phyloP scores from a whole-genome alignment of 2,888 invertebrate species.

The Glaucopsyche alexis region DNA sequence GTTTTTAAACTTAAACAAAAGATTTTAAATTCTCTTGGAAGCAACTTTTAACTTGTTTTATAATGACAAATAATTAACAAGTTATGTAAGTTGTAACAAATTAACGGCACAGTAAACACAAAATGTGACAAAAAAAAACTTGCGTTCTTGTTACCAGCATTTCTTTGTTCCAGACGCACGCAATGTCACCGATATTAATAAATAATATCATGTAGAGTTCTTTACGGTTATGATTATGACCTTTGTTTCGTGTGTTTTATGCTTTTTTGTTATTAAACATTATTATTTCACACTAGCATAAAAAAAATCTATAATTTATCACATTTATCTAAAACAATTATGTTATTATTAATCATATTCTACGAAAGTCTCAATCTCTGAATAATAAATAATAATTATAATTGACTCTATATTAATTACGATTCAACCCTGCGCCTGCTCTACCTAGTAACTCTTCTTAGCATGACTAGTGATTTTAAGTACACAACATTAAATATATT shows the following conservation, averaged over 20 bases:
- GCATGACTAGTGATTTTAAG: not conserved
- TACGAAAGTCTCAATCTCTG: not conserved
- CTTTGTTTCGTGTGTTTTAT: not conserved
- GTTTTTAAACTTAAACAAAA: constrained; percentile 17
- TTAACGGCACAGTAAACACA: constrained; percentile 17
- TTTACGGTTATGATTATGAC: constrained; percentile 10
- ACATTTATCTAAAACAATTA: not conserved
- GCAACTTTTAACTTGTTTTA: not conserved
- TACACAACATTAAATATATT: not conserved
- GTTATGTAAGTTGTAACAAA: constrained; percentile 12
- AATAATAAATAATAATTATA: not conserved
- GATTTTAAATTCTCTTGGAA: not conserved
- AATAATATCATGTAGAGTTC: not conserved
- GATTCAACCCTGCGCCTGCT: not conserved
- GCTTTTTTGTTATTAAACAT: not conserved
- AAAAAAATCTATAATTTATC: not conserved
- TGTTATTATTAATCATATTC: not conserved
- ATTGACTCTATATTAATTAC: not conserved
- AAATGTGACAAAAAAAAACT: constrained; percentile 5
- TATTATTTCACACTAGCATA: not conserved
- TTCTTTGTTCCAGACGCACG: constrained; percentile 25
- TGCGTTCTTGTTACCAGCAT: constrained; percentile 15
- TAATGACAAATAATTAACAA: not conserved
- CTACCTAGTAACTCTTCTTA: not conserved
- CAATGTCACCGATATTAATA: constrained; percentile 23